Conservation (phyloP, 2,113 vertebrate genomes). For the Cynoglossus semilaevis region DNA sequence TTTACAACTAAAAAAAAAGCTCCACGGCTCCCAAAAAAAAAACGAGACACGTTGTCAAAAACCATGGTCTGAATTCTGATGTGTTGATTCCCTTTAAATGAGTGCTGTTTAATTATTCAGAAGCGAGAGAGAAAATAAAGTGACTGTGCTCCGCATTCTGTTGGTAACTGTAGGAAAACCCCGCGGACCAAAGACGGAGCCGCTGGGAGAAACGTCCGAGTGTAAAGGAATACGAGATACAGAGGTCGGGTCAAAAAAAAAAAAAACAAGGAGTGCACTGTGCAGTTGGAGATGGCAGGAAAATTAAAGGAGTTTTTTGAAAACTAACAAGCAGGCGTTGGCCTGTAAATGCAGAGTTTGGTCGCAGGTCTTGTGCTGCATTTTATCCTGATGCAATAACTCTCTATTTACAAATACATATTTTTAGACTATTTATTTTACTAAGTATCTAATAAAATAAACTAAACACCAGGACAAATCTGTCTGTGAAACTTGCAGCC, state of each 20-base stretch:
- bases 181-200: conserved; percentile 18
- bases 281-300: neutral
- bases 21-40: conserved; percentile 12
- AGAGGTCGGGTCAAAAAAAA: neutral
- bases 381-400: too few species aligned
- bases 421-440: too few species aligned
- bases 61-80: conserved; percentile 52
- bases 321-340: neutral
- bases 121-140: conserved; percentile 24
- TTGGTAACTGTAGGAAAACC: conserved; percentile 46
- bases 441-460: too few species aligned
- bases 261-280: neutral
- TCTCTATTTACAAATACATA: too few species aligned
- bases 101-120: conserved; percentile 54
- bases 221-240: conserved; percentile 14
- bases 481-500: neutral
- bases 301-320: conserved; percentile 4
- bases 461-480: too few species aligned
- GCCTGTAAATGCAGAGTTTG: neutral
- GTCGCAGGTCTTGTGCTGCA: too few species aligned
- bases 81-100: conserved; percentile 23
- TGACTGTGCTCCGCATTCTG: conserved; percentile 39
- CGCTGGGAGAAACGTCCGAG: conserved; percentile 21
- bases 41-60: conserved; percentile 28
- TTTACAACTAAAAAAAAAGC: conserved; percentile 19